Conservation (phyloP, 2,888 invertebrate genomes). For the Maniola hyperantus region DNA sequence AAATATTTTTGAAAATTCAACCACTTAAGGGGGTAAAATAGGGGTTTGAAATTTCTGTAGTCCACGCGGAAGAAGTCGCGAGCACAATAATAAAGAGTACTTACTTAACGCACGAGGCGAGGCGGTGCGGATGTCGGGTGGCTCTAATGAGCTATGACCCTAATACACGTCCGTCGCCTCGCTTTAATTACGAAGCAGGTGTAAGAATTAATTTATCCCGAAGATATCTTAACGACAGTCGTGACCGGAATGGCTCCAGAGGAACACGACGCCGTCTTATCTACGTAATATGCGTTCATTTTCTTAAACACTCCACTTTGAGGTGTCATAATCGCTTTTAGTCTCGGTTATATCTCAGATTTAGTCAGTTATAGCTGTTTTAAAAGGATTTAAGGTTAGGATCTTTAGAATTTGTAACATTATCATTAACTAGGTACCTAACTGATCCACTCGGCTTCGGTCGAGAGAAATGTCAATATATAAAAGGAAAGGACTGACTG, state of each 20-base stretch:
- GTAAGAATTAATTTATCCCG: constrained; percentile 32
- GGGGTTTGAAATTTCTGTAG: no score
- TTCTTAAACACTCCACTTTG: constrained; percentile 13
- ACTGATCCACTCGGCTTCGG: no score
- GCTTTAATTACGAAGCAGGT: constrained; percentile 31
- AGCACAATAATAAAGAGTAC: no score
- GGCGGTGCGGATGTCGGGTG: no score
- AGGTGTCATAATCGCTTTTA: constrained; percentile 14
- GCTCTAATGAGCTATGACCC: no score
- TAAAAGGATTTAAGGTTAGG: neutral
- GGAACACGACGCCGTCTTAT: constrained; percentile 7
- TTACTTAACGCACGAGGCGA: no score
- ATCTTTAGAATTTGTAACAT: neutral
- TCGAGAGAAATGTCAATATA: no score
- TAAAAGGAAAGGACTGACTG: no score
- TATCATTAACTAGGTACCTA: neutral
- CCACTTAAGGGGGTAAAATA: no score
- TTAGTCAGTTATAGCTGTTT: neutral
- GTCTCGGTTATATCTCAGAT: neutral
- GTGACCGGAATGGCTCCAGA: constrained; percentile 24
- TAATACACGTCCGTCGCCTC: neutral
- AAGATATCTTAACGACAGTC: constrained; percentile 28
- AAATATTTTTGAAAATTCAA: no score
- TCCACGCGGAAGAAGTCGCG: no score
- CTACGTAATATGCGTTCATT: constrained; percentile 1